phyloP scores from a whole-genome alignment of 2,113 vertebrate genomes.

The Carassius gibelio region DNA sequence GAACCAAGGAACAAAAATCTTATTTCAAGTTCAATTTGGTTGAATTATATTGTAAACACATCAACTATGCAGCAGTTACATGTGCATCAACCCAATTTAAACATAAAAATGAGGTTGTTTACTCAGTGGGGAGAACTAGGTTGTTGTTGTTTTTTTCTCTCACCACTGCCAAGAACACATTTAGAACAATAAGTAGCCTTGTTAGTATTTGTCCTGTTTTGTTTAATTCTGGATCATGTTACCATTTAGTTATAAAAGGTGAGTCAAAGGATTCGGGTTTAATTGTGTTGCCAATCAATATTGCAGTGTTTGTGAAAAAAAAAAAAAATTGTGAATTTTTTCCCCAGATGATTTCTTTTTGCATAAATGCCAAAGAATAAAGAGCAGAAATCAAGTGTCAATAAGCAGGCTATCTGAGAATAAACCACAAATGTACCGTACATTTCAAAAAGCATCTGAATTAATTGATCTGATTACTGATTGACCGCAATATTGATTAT shows the following conservation, averaged over 20 bases:
- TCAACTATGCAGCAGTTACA: background rate
- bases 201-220: conserved; percentile 19
- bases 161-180: background rate
- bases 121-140: background rate
- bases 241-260: background rate
- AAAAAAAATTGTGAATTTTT: background rate
- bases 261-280: background rate
- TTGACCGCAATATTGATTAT: background rate
- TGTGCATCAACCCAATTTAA: background rate
- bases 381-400: background rate
- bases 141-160: background rate
- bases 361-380: background rate
- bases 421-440: background rate
- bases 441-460: background rate
- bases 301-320: background rate
- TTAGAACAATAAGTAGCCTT: conserved; percentile 10
- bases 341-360: background rate
- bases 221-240: background rate
- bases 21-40: conserved; percentile 24
- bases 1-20: conserved; percentile 14
- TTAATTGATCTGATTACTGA: no score
- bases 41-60: conserved; percentile 14
- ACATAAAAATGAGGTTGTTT: conserved; percentile 11
- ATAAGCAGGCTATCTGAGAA: background rate
- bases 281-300: background rate